Conservation (phyloP, 2,888 invertebrate genomes). For the Tortricodes alternella region DNA sequence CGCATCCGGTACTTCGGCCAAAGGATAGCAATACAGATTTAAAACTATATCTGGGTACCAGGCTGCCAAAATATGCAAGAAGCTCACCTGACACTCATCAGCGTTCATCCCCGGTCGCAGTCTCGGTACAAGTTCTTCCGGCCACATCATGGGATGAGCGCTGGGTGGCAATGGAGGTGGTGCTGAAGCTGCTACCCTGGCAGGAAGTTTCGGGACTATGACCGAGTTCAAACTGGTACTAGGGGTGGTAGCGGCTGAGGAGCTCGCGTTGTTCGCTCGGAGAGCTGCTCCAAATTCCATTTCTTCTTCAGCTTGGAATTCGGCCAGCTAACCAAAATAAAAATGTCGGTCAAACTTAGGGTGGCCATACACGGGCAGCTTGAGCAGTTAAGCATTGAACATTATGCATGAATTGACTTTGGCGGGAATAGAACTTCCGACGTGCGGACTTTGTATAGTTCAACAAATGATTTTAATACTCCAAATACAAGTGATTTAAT, state of each 20-base stretch:
- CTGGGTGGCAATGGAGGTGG: conserved; percentile 59
- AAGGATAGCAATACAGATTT: too few relatives aligned
- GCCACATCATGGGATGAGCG: conserved; percentile 62
- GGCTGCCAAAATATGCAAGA: background rate
- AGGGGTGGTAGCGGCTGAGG: conserved; percentile 15
- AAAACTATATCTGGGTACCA: too few relatives aligned
- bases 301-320: conserved; percentile 75
- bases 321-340: conserved; percentile 71
- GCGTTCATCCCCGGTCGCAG: conserved; percentile 56
- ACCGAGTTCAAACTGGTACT: conserved; percentile 21
- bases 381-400: too few relatives aligned
- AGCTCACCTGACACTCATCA: conserved; percentile 68
- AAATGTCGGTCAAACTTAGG: too few relatives aligned
- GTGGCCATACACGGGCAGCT: background rate
- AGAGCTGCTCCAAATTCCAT: conserved; percentile 56
- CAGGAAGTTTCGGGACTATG: background rate
- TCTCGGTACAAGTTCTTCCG: conserved; percentile 58
- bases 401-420: too few relatives aligned
- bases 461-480: too few relatives aligned
- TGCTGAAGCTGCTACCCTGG: conserved; percentile 60
- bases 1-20: too few relatives aligned
- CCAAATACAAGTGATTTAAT: too few relatives aligned
- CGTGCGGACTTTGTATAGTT: too few relatives aligned
- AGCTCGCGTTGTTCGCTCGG: conserved; percentile 21
- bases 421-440: too few relatives aligned